Base-by-base conservation (phyloP, 2,113 vertebrate species). In the human (Homo sapiens) region DNA sequence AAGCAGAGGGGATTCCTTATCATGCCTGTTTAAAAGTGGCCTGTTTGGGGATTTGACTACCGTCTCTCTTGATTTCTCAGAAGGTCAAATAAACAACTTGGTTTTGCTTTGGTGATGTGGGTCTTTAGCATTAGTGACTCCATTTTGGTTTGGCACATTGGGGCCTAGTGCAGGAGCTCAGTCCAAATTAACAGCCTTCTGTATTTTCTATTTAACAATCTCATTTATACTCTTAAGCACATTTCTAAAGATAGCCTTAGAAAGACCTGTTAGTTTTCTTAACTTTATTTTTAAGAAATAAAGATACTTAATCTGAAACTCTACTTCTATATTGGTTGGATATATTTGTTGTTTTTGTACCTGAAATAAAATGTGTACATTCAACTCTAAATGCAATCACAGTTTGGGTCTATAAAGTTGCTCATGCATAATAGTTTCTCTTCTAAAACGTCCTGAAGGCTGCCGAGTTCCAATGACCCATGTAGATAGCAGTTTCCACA, bases 271-370 rank as follows among this genome's bases (percentile, higher is more conserved):
- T 27, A 16, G 3, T 79, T 90, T 82, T 35, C 25, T 81, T 72
- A 25, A 10, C 52, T 38, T 70, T 14, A 93, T 45, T 96, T 97
- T 84, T 83, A 64, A 96, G 93, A 90, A 89, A 48, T 40, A 55
- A 59, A 85, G 8, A 27, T 25, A n/a, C 10, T 27, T 82, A 50
- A 73, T 89, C 75, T 40, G 17, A 25, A 75, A 20, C 43, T 55
- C 0, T 23, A 16, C 16, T 35, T 91, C n/a, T 7, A 1, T 11
- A 80, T 12, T 12, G 75, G 11, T 23, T 80, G 79, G 55, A 57
- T 11, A 0, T 48, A 0, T 18, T 40, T 89, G 48, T 32, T 93
- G 96, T 50, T 22, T 57, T 96, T 97, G 25, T 48, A 17, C 11
- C 23, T 93, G 7, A 93, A 10, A 70, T 50, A 50, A 92, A 88